A percentile compares a stretch with the other conserved stretches of the same genome.
phyloP scores from a whole-genome alignment of 2,888 invertebrate genomes.

The Aphidoletes aphidimyza region DNA sequence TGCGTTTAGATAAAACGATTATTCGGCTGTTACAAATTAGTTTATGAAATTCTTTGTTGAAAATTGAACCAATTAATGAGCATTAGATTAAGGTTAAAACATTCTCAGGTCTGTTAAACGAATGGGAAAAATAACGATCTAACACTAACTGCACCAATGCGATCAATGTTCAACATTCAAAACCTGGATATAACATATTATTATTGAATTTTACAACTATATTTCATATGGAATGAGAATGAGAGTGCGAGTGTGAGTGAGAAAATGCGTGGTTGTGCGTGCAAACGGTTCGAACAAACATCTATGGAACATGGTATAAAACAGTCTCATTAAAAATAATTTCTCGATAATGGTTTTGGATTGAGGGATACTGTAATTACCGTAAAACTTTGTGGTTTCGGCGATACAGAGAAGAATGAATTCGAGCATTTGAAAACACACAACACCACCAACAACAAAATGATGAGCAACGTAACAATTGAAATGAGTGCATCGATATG shows the following conservation, averaged over 20 bases:
- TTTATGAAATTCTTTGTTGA: not conserved
- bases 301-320: not conserved
- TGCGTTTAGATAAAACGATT: not conserved
- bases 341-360: conserved; percentile 45
- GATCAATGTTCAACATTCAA: not conserved
- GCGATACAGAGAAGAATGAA: not conserved
- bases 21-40: conserved; percentile 50
- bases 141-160: too few species aligned
- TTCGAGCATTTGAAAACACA: too few species aligned
- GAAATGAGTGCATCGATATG: too few species aligned
- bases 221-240: conserved; percentile 8
- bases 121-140: too few species aligned
- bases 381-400: conserved; percentile 14
- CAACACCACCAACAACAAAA: not conserved
- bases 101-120: not conserved
- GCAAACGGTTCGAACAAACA: not conserved
- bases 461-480: not conserved
- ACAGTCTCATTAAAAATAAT: conserved; percentile 34
- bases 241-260: too few species aligned
- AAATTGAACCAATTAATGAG: conserved; percentile 27
- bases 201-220: conserved; percentile 31
- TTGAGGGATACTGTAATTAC: conserved; percentile 45
- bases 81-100: conserved; percentile 19
- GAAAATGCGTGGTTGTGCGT: conserved; percentile 22
- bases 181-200: conserved; percentile 5